Evolutionary conservation across 2,113 vertebrate genomes (phyloP).

Genomic region (Montifringilla adamsi): DNA sequence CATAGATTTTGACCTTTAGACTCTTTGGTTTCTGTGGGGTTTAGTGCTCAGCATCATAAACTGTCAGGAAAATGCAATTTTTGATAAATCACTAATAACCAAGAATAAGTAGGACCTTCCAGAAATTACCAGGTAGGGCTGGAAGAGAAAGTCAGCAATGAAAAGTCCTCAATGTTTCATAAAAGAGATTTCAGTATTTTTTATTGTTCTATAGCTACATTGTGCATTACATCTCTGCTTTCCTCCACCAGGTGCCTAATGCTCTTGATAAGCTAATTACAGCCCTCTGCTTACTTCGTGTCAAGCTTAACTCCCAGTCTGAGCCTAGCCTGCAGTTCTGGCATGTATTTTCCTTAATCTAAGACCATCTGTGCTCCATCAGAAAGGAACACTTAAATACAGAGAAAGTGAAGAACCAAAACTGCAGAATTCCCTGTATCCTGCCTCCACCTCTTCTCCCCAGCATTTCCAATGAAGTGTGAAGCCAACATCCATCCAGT

Average conservation of each 20-base stretch:
- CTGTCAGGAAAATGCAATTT: background rate
- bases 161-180: background rate
- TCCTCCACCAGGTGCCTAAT: background rate
- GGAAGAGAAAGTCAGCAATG: background rate
- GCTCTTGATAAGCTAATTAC: slow-evolving; percentile 52
- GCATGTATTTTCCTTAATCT: slow-evolving; percentile 38
- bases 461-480: background rate
- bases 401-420: slow-evolving; percentile 3
- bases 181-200: background rate
- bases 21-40: background rate
- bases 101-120: background rate
- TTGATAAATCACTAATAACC: background rate
- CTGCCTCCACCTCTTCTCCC: background rate
- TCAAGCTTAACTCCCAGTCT: slow-evolving; percentile 51
- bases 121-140: background rate
- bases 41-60: background rate
- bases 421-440: background rate
- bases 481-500: slow-evolving; percentile 29
- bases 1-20: background rate
- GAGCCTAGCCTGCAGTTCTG: slow-evolving; percentile 39
- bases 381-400: slow-evolving; percentile 22
- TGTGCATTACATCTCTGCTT: background rate
- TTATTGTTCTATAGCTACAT: slow-evolving; percentile 7
- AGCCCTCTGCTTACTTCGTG: slow-evolving; percentile 45
- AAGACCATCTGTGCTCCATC: slow-evolving; percentile 48